Evolutionary conservation across 2,888 invertebrate genomes (phyloP), one percentile per base, ranked within the genome.

Genomic region (Linyphia triangularis): DNA sequence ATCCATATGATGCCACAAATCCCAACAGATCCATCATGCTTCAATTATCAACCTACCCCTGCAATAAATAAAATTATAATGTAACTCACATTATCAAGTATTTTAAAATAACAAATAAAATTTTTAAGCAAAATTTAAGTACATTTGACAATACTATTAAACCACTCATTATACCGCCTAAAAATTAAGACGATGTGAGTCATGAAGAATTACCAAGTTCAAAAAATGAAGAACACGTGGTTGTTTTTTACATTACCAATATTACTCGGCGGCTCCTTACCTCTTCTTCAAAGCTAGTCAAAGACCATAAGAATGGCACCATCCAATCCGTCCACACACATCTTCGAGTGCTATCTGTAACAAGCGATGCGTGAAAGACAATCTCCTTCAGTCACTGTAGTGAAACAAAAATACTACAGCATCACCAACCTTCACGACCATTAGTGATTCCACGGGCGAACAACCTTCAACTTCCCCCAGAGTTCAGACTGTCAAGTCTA

Each of bases 391-490:
- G 5, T 13, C 51, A 51, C 13, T 51, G 16, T 51, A n/a, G 51
- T n/a, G 51, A 9, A 51, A 16, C 13, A n/a, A 16, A 43, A 51
- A 51, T 51, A n/a, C 2, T 13, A 51, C 51, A 51, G n/a, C 13
- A 16, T 51, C n/a, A 51, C 33, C 1, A 10, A 16, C 67, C n/a
- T 4, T 13, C 24, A 1, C 16, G 51, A 10, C 28, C n/a, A 13
- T n/a, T 51, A 16, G 16, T n/a, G 13, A 28, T n/a, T 70, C 26
- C 16, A 9, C 1, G 19, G 10, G 1, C 43, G 24, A 70, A 0
- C 67, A 67, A 33, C 70, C 70, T 70, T 70, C 70, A 70, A 26
- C 43, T 70, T 6, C 40, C 10, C 2, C 5, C 10, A 59, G 26
- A 26, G 70, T 70, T 43, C 43, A 28, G 9, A 26, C 10, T 0